Percentiles rank a stretch among this genome's conserved stretches.
phyloP scores from a whole-genome alignment of 2,113 vertebrate genomes.

The Nannospalax galili region DNA sequence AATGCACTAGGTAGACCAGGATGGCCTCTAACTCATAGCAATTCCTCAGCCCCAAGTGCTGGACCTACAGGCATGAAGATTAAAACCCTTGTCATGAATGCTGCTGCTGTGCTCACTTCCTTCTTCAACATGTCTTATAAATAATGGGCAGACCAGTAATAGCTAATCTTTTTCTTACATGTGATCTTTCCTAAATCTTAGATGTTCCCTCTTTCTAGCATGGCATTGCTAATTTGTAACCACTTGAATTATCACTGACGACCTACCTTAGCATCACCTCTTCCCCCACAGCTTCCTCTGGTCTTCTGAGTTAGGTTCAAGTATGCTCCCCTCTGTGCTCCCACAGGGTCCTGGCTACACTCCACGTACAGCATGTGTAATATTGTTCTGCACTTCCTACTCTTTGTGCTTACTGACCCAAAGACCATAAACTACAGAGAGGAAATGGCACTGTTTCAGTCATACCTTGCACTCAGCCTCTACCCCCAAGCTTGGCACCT shows the following conservation, averaged over 20 bases:
- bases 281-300: background rate
- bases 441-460: background rate
- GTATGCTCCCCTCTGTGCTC: background rate
- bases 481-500: background rate
- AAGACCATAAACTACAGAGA: background rate
- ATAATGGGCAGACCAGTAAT: background rate
- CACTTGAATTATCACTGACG: background rate
- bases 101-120: background rate
- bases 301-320: background rate
- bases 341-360: background rate
- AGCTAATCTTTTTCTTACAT: background rate
- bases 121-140: slow-evolving; percentile 10
- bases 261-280: background rate
- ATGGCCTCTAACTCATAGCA: background rate
- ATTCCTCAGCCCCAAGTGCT: background rate
- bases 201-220: background rate
- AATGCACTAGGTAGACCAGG: background rate
- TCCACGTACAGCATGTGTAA: background rate
- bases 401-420: background rate
- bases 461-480: background rate
- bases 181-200: slow-evolving; percentile 12
- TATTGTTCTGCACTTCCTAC: background rate
- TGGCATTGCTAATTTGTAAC: background rate
- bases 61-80: background rate
- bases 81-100: background rate